Evolutionary conservation across 2,113 vertebrate species (phyloP).

Genomic region (Pterocles orientalis): DNA sequence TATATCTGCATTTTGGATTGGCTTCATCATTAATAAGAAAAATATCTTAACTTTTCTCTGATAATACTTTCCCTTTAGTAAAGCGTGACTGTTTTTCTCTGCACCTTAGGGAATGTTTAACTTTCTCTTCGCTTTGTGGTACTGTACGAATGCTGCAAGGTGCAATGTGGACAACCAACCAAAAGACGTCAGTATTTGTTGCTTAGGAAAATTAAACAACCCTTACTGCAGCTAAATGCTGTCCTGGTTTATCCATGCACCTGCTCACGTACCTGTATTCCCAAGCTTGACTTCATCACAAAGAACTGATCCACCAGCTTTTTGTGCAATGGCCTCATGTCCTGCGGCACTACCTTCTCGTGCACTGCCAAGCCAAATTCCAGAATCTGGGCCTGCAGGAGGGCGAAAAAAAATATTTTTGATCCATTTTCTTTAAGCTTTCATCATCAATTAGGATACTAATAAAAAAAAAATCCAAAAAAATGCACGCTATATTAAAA

Average conservation of each 20-base stretch:
- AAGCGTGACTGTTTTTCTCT: neutral
- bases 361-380: conserved; percentile 95
- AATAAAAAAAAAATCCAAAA: neutral
- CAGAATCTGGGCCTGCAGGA: conserved; percentile 90
- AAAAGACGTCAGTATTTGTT: conserved; percentile 74
- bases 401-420: neutral
- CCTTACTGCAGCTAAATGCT: neutral
- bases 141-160: neutral
- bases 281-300: conserved; percentile 97
- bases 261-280: conserved; percentile 86
- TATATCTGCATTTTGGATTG: neutral
- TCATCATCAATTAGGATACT: neutral
- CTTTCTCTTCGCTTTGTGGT: neutral
- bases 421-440: neutral
- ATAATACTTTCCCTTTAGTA: neutral
- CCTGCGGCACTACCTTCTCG: conserved; percentile 96
- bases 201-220: neutral
- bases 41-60: neutral
- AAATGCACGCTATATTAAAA: neutral
- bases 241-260: neutral
- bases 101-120: neutral
- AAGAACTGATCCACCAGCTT: conserved; percentile 98
- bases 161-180: conserved; percentile 59
- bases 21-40: neutral
- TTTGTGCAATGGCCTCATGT: conserved; percentile 97